Evolutionary conservation across 1,140 invertebrate genomes (phyloP).

Genomic region (Magallana ariakensis): DNA sequence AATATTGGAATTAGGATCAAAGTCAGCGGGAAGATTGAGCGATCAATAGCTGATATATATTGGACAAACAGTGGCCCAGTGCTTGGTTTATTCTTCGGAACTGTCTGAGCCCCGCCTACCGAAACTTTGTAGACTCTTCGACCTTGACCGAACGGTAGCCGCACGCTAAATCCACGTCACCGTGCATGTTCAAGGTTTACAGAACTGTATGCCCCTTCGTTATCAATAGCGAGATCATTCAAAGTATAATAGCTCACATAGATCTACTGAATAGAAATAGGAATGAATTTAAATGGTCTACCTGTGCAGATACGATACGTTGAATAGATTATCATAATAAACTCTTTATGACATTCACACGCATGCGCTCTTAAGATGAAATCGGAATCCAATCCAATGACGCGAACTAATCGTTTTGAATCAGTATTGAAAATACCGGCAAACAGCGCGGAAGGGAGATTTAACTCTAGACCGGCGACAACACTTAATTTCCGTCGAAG

Average conservation of each 20-base stretch:
- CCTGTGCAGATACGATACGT: slow-evolving; percentile 31
- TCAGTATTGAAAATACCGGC: slow-evolving; percentile 55
- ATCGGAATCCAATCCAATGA: slow-evolving; percentile 54
- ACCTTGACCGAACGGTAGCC: not conserved
- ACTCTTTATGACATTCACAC: slow-evolving; percentile 49
- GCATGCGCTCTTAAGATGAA: slow-evolving; percentile 58
- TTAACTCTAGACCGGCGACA: slow-evolving; percentile 39
- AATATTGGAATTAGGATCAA: slow-evolving; percentile 31
- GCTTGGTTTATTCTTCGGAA: not conserved
- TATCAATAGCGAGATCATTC: slow-evolving; percentile 25
- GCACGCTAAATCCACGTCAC: slow-evolving; percentile 31
- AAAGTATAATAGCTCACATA: slow-evolving; percentile 36
- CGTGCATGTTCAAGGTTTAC: slow-evolving; percentile 26
- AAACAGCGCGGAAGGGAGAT: slow-evolving; percentile 25
- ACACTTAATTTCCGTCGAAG: slow-evolving; percentile 45
- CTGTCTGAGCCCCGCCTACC: not conserved
- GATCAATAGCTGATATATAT: slow-evolving; percentile 6
- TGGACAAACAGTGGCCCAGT: not conserved
- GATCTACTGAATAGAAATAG: slow-evolving; percentile 28
- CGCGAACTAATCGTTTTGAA: slow-evolving; percentile 36
- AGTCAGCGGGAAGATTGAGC: not conserved
- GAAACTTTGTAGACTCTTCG: not conserved
- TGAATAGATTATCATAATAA: slow-evolving; percentile 49
- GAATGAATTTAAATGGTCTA: slow-evolving; percentile 42
- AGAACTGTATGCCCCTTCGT: not conserved